Evolutionary conservation across 2,113 vertebrate genomes (phyloP).

Genomic region (Oryzias curvinotus): DNA sequence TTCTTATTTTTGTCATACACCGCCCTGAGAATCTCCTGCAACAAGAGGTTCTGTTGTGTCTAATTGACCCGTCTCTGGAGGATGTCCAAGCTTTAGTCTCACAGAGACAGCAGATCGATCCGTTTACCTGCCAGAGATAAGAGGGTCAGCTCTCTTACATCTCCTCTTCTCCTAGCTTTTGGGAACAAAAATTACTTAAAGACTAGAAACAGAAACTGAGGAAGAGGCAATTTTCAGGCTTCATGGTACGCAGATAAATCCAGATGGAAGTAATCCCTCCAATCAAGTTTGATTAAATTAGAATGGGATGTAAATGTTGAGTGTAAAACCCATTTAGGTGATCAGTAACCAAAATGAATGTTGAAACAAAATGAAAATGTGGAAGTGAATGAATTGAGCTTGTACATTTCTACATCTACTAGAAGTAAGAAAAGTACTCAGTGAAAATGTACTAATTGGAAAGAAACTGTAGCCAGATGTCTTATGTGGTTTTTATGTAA

Average conservation of each 20-base stretch:
- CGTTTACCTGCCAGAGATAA: constrained; percentile 35
- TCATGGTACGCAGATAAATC: constrained; percentile 34
- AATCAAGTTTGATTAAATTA: constrained; percentile 45
- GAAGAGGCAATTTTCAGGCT: constrained; percentile 50
- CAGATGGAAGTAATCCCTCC: constrained; percentile 26
- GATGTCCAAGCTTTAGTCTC: neutral
- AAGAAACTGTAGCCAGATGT: constrained; percentile 17
- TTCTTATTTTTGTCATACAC: no score
- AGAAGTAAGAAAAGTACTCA: neutral
- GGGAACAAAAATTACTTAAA: constrained; percentile 31
- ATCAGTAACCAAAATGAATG: neutral
- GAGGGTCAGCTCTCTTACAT: constrained; percentile 22
- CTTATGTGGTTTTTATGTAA: neutral
- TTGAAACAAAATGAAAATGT: constrained; percentile 6
- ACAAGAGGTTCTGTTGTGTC: neutral
- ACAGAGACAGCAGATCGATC: constrained; percentile 1
- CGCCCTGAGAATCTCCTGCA: no score
- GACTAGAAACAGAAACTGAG: constrained; percentile 32
- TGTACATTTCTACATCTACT: neutral
- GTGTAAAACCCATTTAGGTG: constrained; percentile 18
- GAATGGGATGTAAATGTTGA: constrained; percentile 31
- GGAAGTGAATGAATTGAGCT: neutral
- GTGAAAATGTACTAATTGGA: constrained; percentile 1
- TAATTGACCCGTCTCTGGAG: constrained; percentile 8
- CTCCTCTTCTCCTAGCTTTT: neutral